A percentile compares a stretch with the other conserved stretches of the same genome.
Conservation (phyloP, 2,113 vertebrate species). For the Phainopepla nitens region DNA sequence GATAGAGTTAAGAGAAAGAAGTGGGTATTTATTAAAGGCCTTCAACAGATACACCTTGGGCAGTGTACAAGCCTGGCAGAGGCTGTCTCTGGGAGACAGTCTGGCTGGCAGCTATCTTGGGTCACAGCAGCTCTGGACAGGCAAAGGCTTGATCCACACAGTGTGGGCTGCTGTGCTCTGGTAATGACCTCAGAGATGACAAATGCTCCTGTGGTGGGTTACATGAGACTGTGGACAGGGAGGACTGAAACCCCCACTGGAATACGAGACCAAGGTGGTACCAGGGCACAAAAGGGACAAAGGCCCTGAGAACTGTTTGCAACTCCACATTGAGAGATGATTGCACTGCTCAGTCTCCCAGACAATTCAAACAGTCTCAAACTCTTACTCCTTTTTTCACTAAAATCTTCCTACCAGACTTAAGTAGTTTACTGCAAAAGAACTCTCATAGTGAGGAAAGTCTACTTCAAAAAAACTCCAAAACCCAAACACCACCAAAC, state of each 20-base stretch:
- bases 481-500: neutral
- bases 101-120: neutral
- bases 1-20: neutral
- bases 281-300: neutral
- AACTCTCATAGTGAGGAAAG: neutral
- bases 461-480: neutral
- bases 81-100: neutral
- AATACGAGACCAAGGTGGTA: neutral
- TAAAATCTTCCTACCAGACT: neutral
- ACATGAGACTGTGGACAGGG: neutral
- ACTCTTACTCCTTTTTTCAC: neutral
- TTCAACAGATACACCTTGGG: neutral
- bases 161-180: neutral
- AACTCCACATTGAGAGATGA: neutral
- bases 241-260: neutral
- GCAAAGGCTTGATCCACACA: neutral
- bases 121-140: neutral
- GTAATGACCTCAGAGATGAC: too few relatives aligned
- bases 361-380: neutral
- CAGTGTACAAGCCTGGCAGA: neutral
- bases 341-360: neutral
- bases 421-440: neutral
- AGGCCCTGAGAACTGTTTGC: neutral
- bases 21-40: neutral
- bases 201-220: neutral